Base-by-base conservation (phyloP, 2,888 invertebrate species). In the Drosophila recens region DNA sequence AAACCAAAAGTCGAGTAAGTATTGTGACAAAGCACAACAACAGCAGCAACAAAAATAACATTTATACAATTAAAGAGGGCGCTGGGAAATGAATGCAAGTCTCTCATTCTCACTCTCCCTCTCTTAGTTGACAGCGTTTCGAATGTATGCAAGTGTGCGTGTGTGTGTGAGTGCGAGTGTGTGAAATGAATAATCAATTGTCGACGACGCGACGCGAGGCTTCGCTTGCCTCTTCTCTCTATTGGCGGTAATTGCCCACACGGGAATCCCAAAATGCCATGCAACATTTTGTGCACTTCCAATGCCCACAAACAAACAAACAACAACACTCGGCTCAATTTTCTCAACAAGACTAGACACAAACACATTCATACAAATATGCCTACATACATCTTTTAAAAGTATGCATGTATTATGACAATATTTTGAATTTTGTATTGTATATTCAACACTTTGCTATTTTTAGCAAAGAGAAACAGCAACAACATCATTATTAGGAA, bases 201-300 rank as follows among this genome's bases (percentile, higher is more conserved):
- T 51, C 74, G 67, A 65, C 68, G 67, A 51, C 71, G 43, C 40
- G 42, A 40, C 17, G 57, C 40, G 33, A 17, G 36, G 52, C 27
- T 23, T 17, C 11, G 38, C 11, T 34, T 15, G 27, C 34, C 23
- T 6, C 17, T 20, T 38, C 57, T 38, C 56, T 11, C 58, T 42
- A 17, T 40, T 27, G 30, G 8, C n/a, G 72, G 69, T 86, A 86
- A 88, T 85, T 80, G 72, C 77, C 86, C 86, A 82, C 83, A 80
- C 67, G 83, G 83, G 89, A 83, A 86, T 88, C 89, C 89, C 83
- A 80, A 79, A 88, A 66, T 71, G 64, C 79, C 73, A 69, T 79
- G 66, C 65, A 65, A 51, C 52, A 67, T 58, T 76, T 69, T 74
- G 54, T 82, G 84, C 80, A 80, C 73, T 82, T 82, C 58, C 64